Percentiles rank a stretch among this genome's conserved stretches.
Evolutionary conservation across 23 tunicate species (phyloP).

Genomic region (Ascidia mentula): DNA sequence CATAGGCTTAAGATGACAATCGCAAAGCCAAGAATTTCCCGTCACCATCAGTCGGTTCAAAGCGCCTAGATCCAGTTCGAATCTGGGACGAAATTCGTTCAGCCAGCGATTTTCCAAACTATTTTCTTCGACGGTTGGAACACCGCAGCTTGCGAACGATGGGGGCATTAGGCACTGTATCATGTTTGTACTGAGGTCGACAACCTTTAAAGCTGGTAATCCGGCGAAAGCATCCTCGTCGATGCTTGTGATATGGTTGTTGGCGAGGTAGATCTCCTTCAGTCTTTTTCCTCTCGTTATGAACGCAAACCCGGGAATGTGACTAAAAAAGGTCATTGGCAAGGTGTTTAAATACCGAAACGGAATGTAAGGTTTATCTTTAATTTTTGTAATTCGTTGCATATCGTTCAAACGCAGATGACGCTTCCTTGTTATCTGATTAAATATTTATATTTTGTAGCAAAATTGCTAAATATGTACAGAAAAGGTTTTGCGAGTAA

Average conservation of each 20-base stretch:
- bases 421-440: no score
- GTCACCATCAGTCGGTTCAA: conserved; percentile 10
- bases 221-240: conserved; percentile 64
- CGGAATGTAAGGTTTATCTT: no score
- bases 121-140: neutral
- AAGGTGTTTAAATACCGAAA: no score
- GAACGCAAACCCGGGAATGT: conserved; percentile 49
- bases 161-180: conserved; percentile 49
- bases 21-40: conserved; percentile 50
- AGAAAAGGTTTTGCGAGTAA: no score
- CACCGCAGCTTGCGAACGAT: conserved; percentile 32
- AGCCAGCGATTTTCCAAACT: neutral
- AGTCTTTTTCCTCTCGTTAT: conserved; percentile 44
- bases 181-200: conserved; percentile 53
- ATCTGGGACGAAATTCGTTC: neutral
- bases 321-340: conserved; percentile 24
- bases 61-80: conserved; percentile 1
- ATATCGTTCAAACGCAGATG: no score
- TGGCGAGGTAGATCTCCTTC: conserved; percentile 36
- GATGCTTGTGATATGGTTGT: conserved; percentile 47
- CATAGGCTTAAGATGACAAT: conserved; percentile 27
- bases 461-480: no score
- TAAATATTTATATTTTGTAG: no score
- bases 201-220: conserved; percentile 28
- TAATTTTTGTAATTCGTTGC: no score